Evolutionary conservation across 2,888 invertebrate genomes (phyloP).

Genomic region (Sesamia inferens): DNA sequence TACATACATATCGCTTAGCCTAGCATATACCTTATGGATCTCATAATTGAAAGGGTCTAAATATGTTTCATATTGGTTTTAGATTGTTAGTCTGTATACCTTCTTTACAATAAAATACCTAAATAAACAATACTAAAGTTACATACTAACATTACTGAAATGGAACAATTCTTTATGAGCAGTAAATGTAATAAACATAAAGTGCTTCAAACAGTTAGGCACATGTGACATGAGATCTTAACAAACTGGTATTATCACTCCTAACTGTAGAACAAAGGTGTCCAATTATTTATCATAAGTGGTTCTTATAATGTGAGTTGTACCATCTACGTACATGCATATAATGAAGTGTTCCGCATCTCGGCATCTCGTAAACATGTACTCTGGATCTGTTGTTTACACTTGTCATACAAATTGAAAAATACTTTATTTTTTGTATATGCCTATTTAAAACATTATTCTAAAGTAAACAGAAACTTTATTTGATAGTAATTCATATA

Average conservation of each 20-base stretch:
- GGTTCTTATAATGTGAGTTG: constrained; percentile 35
- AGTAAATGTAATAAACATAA: neutral
- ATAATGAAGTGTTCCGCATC: constrained; percentile 40
- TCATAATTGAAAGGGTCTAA: neutral
- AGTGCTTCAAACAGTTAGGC: constrained; percentile 4
- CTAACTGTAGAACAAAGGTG: constrained; percentile 49
- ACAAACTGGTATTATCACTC: constrained; percentile 32
- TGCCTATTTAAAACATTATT: constrained; percentile 26
- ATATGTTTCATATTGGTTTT: too few relatives aligned
- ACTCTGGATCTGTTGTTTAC: constrained; percentile 3
- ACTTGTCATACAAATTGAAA: constrained; percentile 1
- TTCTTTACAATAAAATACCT: too few relatives aligned
- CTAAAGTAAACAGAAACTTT: constrained; percentile 39
- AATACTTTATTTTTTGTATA: constrained; percentile 10
- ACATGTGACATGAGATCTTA: constrained; percentile 18
- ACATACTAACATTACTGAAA: neutral
- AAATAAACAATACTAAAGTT: too few relatives aligned
- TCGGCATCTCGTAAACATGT: constrained; percentile 28
- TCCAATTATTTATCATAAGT: constrained; percentile 52
- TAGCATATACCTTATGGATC: neutral
- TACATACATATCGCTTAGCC: neutral
- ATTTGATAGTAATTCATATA: constrained; percentile 35
- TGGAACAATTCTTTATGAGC: neutral
- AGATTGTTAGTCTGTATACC: too few relatives aligned
- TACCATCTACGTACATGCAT: constrained; percentile 25